Base-by-base conservation (phyloP, 2,888 invertebrate species). In the Macaria notata region DNA sequence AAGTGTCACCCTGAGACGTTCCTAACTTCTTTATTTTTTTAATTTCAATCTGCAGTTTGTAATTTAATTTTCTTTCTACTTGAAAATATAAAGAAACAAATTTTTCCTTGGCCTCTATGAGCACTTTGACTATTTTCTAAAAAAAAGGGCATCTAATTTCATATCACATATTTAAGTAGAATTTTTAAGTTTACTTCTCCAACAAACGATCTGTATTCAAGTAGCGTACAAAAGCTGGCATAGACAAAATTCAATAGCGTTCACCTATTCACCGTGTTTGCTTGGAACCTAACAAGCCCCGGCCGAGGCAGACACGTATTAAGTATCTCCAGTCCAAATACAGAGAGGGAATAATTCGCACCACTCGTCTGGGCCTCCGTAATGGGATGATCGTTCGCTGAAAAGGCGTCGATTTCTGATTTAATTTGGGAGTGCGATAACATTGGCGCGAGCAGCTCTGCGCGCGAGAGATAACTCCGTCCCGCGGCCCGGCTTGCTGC, bases 391-490 rank as follows among this genome's bases (percentile, higher is more conserved):
- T 72, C 71, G 66, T 70, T 75, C 70, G 71, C 66, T 71, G 73
- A 75, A 80, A 77, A 75, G 72, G 76, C 70, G 69, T 73, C 73
- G 72, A 78, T 77, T 78, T 72, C 72, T 75, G 75, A 79, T 81
- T 81, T 78, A 80, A 81, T 81, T 81, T 72, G 71, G 71, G 72
- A 68, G 65, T 68, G 65, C 72, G 76, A 77, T 79, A 78, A 75
- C 76, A 81, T 78, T 79, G 71, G 71, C 70, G 69, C 65, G 62
- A 65, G 69, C 61, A 56, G 57, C 61, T 69, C 83, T 82, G 83
- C 65, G 66, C 58, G 62, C 54, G 66, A 62, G 71, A 81, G 84
- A 85, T 85, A 85, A 83, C 79, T 84, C 73, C 73, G 54, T 47
- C 9, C 44, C 39, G 46, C 42, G n/a, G 19, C 50, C 49, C 57